Conservation (phyloP, 2,797 vertebrate species). For the Esox lucius region DNA sequence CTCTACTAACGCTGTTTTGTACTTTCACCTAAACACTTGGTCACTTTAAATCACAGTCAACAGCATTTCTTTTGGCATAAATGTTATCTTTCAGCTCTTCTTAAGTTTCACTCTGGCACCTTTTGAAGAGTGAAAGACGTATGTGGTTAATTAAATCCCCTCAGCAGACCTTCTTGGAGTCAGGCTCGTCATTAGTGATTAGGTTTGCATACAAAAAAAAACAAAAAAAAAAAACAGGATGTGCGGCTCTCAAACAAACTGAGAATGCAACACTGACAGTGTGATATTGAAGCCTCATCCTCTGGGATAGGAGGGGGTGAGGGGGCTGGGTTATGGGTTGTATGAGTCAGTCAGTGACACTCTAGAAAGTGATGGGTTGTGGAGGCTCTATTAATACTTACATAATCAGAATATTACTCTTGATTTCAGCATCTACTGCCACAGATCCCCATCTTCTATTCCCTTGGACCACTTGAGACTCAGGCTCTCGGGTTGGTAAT, state of each 20-base stretch:
- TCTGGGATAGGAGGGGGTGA: constrained; percentile 14
- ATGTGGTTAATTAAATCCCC: constrained; percentile 19
- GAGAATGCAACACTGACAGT: constrained; percentile 27
- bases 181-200: constrained; percentile 23
- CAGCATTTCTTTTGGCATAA: constrained; percentile 16
- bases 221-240: constrained; percentile 22
- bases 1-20: constrained; percentile 1
- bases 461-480: constrained; percentile 1
- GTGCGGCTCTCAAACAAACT: constrained; percentile 19
- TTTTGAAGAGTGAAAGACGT: constrained; percentile 9
- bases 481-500: constrained; percentile 22
- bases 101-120: neutral
- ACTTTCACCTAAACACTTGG: neutral
- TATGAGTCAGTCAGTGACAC: constrained; percentile 28
- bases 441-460: constrained; percentile 36
- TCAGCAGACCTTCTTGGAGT: neutral
- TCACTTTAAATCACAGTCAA: constrained; percentile 32
- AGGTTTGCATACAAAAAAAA: constrained; percentile 29
- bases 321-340: constrained; percentile 20
- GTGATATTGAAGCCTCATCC: constrained; percentile 36
- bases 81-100: neutral
- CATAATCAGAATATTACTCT: constrained; percentile 23
- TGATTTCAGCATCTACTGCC: constrained; percentile 45
- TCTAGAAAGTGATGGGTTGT: constrained; percentile 5
- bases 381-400: constrained; percentile 38